Evolutionary conservation across 2,888 invertebrate species (phyloP), one percentile per base, ranked within the genome.

Genomic region (Panorpa germanica): DNA sequence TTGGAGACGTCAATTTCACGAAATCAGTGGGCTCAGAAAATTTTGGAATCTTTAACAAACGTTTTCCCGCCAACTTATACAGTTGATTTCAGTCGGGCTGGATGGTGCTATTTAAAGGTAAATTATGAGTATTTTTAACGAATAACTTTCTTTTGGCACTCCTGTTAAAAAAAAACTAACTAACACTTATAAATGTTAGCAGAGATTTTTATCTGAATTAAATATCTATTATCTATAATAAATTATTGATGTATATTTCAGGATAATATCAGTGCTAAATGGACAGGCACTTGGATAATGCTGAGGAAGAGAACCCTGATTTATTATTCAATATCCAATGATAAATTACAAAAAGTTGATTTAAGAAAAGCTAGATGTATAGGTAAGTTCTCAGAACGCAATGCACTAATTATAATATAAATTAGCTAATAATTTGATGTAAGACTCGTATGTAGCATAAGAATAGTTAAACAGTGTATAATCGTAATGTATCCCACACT

Each of bases 261-360:
- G 75, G 74, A 67, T 48, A 68, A 70, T 8, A 67, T 77, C 19
- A 69, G 70, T 26, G 70, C 74, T 1, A 59, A 63, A 31, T 81
- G 85, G 83, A 65, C 65, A 19, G 72, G 77, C n/a, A 73, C 78
- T 1, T 85, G 83, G 83, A 44, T 83, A 30, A 62, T 83, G 44
- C 55, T 85, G 18, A 65, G 70, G 32, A 66, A 76, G 28, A 59
- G 75, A 10, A 61, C 59, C 18, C 50, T 78, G 25, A 57, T 66
- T 33, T 75, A 71, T 45, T 63, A 63, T 30, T 53, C 59, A 6
- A 60, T 61, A 27, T 49, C 42, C 10, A 61, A 59, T 20, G 52
- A 55, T 22, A 53, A 59, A 11, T 58, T 72, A 7, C 66, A 68
- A 49, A 59, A 61, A 28, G 61, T 81, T 40, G 83, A 85, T 53